phyloP scores from a whole-genome alignment of 2,888 invertebrate species.

The Germaria angustata region DNA sequence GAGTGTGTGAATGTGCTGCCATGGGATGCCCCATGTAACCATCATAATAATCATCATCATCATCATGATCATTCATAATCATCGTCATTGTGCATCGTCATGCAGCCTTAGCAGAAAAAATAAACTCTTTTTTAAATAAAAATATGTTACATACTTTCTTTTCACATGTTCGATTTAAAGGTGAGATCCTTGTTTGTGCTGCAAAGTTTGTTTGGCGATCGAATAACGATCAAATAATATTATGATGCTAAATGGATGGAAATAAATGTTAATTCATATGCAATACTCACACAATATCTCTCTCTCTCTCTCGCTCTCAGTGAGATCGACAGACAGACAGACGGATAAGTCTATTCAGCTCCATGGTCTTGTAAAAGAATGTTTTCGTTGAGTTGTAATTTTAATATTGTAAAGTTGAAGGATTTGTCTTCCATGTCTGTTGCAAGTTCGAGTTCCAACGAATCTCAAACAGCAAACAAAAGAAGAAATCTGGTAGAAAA shows the following conservation, averaged over 20 bases:
- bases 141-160: constrained; percentile 66
- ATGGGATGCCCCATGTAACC: constrained; percentile 41
- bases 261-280: constrained; percentile 60
- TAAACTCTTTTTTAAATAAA: background rate
- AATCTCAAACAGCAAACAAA: too few relatives aligned
- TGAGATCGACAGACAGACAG: background rate
- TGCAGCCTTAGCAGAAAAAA: constrained; percentile 2
- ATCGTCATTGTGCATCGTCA: background rate
- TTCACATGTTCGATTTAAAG: constrained; percentile 68
- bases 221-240: constrained; percentile 57
- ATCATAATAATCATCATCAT: background rate
- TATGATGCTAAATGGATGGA: constrained; percentile 59
- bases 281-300: background rate
- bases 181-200: constrained; percentile 59
- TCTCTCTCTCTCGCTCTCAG: background rate
- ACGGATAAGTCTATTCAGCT: constrained; percentile 17
- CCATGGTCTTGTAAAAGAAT: background rate
- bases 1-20: background rate
- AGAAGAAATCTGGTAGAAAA: too few relatives aligned
- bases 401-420: too few relatives aligned
- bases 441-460: too few relatives aligned
- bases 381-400: background rate
- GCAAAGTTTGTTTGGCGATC: constrained; percentile 26
- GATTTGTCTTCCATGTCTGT: too few relatives aligned
- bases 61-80: constrained; percentile 8